These are phyloP conservation scores for Calidris pugnax DNA, from an alignment of 2,113 vertebrate genomes.

Conservation along the genomic window DNA sequence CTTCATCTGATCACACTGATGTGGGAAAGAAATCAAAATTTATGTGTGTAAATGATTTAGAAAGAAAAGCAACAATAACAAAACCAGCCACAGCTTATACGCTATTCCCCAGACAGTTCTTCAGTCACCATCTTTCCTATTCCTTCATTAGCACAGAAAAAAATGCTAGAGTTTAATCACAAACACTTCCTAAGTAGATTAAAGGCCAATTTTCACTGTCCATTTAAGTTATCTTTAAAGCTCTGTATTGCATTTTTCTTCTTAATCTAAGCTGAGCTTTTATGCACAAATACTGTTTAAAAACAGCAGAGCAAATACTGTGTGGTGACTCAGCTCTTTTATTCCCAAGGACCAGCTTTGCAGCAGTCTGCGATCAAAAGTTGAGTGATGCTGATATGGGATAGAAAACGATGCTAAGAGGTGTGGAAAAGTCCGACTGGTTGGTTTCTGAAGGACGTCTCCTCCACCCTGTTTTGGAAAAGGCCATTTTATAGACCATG, in stretches of 20 bases:
- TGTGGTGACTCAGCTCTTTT: neutral
- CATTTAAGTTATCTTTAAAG: constrained; percentile 29
- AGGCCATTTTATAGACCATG: neutral
- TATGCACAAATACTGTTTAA: neutral
- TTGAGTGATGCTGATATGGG: neutral
- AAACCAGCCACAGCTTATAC: accelerated
- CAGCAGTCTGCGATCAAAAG: neutral
- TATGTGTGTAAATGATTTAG: neutral
- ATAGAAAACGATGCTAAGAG: neutral
- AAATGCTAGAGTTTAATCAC: neutral
- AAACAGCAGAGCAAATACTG: neutral
- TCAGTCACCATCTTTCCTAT: neutral
- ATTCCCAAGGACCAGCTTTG: neutral
- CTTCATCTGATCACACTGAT: neutral
- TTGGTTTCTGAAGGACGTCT: neutral
- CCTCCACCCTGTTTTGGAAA: neutral
- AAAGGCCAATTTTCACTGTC: constrained; percentile 25
- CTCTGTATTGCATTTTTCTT: neutral
- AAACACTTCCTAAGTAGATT: constrained; percentile 25
- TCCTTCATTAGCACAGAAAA: neutral
- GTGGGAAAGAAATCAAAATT: neutral
- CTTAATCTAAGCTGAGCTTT: constrained; percentile 13
- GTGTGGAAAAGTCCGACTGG: neutral
- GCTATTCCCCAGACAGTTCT: neutral
- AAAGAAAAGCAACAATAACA: neutral